Evolutionary conservation across 2,888 invertebrate genomes (phyloP).

Genomic region (Drosophila merina): DNA sequence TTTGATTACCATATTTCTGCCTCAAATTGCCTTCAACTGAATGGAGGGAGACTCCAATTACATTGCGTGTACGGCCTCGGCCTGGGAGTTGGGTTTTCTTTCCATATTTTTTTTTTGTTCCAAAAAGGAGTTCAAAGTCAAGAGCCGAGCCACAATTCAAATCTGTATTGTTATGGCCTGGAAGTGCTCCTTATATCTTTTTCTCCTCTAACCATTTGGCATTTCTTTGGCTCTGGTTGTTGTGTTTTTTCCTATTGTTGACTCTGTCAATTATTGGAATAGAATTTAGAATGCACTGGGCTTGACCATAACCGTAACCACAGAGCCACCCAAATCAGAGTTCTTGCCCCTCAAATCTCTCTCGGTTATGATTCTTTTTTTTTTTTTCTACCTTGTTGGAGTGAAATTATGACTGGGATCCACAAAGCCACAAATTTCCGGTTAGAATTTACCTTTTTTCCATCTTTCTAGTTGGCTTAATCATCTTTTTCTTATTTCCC

Average conservation of each 20-base stretch:
- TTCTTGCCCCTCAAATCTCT: conserved; percentile 13
- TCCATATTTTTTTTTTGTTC: neutral
- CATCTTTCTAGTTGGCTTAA: neutral
- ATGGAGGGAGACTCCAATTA: conserved; percentile 57
- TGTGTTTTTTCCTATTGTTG: conserved; percentile 67
- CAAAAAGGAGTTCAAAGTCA: conserved; percentile 48
- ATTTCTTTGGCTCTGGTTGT: conserved; percentile 49
- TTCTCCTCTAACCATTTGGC: conserved; percentile 13
- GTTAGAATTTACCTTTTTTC: conserved; percentile 49
- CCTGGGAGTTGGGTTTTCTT: conserved; percentile 9
- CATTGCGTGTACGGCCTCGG: conserved; percentile 61
- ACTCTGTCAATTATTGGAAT: conserved; percentile 77
- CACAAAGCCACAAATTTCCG: conserved; percentile 70
- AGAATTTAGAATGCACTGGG: conserved; percentile 73
- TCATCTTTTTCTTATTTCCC: conserved; percentile 2
- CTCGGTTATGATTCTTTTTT: conserved; percentile 9
- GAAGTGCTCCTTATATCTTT: conserved; percentile 8
- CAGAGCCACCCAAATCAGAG: conserved; percentile 70
- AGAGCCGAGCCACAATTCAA: conserved; percentile 55
- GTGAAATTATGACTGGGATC: conserved; percentile 57
- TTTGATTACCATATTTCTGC: conserved; percentile 74
- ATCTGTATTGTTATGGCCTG: conserved; percentile 55
- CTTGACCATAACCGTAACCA: conserved; percentile 57
- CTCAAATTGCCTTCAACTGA: conserved; percentile 58
- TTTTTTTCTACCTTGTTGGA: conserved; percentile 24